Evolutionary conservation across 2,888 invertebrate species (phyloP), one percentile per base, ranked within the genome.

Genomic region (Frankliniella intonsa): DNA sequence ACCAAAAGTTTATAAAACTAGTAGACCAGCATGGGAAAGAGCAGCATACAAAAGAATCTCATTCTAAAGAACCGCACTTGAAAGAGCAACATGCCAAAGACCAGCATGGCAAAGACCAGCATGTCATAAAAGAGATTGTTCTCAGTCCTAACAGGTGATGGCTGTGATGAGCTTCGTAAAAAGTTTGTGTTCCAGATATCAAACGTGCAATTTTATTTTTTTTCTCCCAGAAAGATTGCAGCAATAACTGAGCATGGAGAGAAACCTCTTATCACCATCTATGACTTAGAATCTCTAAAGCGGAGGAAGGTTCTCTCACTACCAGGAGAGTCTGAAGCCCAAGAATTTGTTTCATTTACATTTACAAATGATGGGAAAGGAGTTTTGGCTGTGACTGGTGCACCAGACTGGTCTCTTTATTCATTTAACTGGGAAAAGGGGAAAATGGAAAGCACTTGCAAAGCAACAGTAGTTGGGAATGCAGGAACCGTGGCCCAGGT

Each of bases 351-450:
- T 17, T 92, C 93, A 82, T 88, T 95, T 0, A 91, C 92, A 50
- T 97, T 98, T 86, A 94, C 95, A 0, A 92, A 90, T 83, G 97
- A 97, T 87, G 95, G 94, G 2, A 94, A 94, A 87, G 93, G 93
- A 84, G 87, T 98, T 17, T 92, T 94, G 0, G 92, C 94, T 0
- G 92, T 97, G 51, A 94, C 95, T 0, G 94, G 94, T 3, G 93
- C 93, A 83, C 96, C 97, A 0, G 96, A 96, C 87, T 94, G 94
- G 93, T 92, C 91, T 85, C 89, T 95, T 88, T 90, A 95, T 86
- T 92, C 93, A 88, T 94, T 95, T 90, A 93, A 93, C 87, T 92
- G 94, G 93, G 95, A 95, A 85, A 94, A 93, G 86, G 94, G 94
- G 17, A 94, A 94, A 87, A 91, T 95, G 55, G 93, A 95, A 85